phyloP scores from a whole-genome alignment of 2,797 vertebrate species.

The Sitta carolinensis region DNA sequence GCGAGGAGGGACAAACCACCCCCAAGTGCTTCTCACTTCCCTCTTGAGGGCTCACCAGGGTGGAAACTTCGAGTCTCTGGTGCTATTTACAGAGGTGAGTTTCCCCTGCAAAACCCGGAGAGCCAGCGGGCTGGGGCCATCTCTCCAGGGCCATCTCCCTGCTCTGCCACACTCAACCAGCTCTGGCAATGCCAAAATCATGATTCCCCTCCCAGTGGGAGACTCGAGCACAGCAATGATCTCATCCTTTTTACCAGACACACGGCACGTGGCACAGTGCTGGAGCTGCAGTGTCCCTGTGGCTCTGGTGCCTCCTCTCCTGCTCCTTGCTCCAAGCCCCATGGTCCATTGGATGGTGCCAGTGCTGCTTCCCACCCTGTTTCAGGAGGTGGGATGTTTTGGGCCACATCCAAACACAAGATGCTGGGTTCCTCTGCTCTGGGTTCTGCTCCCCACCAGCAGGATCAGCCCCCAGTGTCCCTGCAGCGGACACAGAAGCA shows the following conservation, averaged over 20 bases:
- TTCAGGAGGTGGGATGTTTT: accelerated
- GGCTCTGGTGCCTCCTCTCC: neutral
- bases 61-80: conserved; percentile 29
- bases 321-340: neutral
- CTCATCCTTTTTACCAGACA: neutral
- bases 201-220: neutral
- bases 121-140: neutral
- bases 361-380: neutral
- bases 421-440: neutral
- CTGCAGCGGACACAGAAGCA: neutral
- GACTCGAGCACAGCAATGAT: neutral
- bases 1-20: conserved; percentile 31
- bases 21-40: conserved; percentile 64
- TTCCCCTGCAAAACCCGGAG: conserved; percentile 35
- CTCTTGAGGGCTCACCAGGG: neutral
- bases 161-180: neutral
- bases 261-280: accelerated
- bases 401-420: neutral
- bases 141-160: neutral
- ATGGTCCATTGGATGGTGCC: accelerated
- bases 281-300: accelerated
- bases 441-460: neutral
- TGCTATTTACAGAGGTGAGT: conserved; percentile 52
- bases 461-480: neutral
- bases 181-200: neutral